Conservation (phyloP, 2,888 invertebrate genomes). For the Eurytoma californica region DNA sequence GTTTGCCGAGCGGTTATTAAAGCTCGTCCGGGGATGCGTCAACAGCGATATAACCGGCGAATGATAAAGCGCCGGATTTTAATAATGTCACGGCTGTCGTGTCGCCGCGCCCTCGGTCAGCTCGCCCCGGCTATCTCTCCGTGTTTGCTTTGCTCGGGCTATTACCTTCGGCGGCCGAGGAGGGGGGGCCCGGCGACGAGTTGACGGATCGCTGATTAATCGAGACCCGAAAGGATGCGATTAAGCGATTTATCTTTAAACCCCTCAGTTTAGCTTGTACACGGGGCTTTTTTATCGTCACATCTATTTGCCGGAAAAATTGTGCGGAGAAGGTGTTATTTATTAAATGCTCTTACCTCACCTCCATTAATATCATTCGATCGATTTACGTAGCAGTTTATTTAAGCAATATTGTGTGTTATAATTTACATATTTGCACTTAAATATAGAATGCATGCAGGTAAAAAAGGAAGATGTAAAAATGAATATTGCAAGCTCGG, state of each 20-base stretch:
- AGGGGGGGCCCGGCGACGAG: slow-evolving; percentile 2
- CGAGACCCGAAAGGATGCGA: slow-evolving; percentile 28
- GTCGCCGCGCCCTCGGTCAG: slow-evolving; percentile 45
- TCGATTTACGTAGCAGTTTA: background rate
- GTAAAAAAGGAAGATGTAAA: background rate
- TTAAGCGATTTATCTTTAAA: slow-evolving; percentile 46
- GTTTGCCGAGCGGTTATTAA: slow-evolving; percentile 54
- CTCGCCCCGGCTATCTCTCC: slow-evolving; percentile 8
- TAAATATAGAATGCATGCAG: too few relatives aligned
- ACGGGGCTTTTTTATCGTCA: slow-evolving; percentile 9
- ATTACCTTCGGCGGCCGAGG: slow-evolving; percentile 32
- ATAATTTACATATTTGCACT: too few relatives aligned
- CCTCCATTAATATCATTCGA: background rate
- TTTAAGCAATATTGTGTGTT: too few relatives aligned
- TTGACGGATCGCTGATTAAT: slow-evolving; percentile 55
- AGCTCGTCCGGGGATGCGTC: slow-evolving; percentile 42
- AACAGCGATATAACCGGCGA: slow-evolving; percentile 56
- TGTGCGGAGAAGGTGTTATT: too few relatives aligned
- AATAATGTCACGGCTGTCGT: slow-evolving; percentile 61
- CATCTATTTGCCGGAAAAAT: background rate
- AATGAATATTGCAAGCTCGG: background rate
- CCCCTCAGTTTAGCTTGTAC: background rate
- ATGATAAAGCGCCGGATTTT: slow-evolving; percentile 60
- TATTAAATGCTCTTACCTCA: too few relatives aligned
- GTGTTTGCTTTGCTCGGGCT: slow-evolving; percentile 51